Evolutionary conservation across 2,888 invertebrate genomes (phyloP), one percentile per base, ranked within the genome.

Genomic region (Phortica magna): DNA sequence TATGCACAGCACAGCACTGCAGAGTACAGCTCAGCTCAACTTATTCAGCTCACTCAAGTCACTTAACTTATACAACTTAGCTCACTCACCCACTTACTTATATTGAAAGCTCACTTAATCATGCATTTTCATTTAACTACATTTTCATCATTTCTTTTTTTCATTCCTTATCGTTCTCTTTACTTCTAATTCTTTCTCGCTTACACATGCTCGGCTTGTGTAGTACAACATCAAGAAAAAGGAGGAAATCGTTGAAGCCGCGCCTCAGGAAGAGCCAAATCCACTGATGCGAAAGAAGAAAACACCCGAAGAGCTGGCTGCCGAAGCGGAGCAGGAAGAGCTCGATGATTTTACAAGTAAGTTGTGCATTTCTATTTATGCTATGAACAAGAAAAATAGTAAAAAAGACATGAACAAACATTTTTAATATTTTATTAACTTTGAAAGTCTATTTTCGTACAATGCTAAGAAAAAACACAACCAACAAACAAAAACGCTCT

Each of bases 181-280:
- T 48, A 48, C 14, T 2, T 14, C 48, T 12, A 9, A 5, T 6
- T 48, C 48, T 48, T 48, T 48, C 19, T 55, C 67, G 65, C 65
- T 4, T 39, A 39, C 70, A 48, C 71, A 19, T 53, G 72, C 43
- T 48, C 19, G 22, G 64, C 31, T 41, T 42, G 43, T 95, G 48
- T 94, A 99, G 98, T 99, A 99, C 93, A 99, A 99, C 93, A 98
- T 99, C 93, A 98, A 97, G 93, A 99, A 99, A 94, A 98, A 97
- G 92, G 98, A 98, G 92, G 98, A 98, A 92, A 94, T 97, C 87
- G 95, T 96, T 89, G 96, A 96, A 90, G 95, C 95, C 90, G 95
- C 95, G 91, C 96, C 95, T 81, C 95, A 95, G 89, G 97, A 97
- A 93, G 97, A 97, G 83, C 97, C 96, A 89, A 98, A 98, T 93